A percentile compares a stretch with the other conserved stretches of the same genome.
phyloP scores from a whole-genome alignment of 2,888 invertebrate species.

The Xiphydria camelus region DNA sequence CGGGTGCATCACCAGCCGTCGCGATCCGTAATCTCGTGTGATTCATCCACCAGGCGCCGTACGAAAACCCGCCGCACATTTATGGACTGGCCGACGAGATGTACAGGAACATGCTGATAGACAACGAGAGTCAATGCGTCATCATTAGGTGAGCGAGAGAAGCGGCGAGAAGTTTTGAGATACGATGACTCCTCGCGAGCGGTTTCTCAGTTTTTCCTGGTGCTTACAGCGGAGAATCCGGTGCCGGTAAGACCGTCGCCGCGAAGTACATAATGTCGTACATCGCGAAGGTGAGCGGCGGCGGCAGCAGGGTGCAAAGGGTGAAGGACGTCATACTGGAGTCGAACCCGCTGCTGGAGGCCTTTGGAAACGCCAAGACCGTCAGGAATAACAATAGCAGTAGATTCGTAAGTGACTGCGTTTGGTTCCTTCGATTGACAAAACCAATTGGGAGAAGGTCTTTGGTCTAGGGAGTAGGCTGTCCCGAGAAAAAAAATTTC shows the following conservation, averaged over 20 bases:
- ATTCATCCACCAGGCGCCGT: slow-evolving; percentile 62
- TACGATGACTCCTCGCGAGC: neutral
- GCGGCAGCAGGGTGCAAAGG: slow-evolving; percentile 65
- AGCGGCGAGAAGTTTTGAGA: neutral
- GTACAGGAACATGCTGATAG: slow-evolving; percentile 74
- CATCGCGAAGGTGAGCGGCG: slow-evolving; percentile 67
- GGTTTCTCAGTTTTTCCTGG: neutral
- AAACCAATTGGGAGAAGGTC: no score
- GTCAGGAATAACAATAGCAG: slow-evolving; percentile 70
- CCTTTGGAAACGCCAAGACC: slow-evolving; percentile 72
- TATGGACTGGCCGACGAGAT: slow-evolving; percentile 71
- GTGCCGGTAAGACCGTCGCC: slow-evolving; percentile 71
- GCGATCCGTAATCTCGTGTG: no score
- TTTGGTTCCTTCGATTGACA: neutral
- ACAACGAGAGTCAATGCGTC: slow-evolving; percentile 71
- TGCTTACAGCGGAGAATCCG: slow-evolving; percentile 65
- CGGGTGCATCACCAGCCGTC: no score
- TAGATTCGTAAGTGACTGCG: slow-evolving; percentile 63
- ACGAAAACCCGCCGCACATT: slow-evolving; percentile 73
- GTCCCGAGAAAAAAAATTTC: no score
- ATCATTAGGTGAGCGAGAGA: slow-evolving; percentile 65
- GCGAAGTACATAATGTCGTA: slow-evolving; percentile 72
- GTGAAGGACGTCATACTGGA: slow-evolving; percentile 70
- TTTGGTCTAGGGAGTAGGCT: no score
- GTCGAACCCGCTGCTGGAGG: slow-evolving; percentile 70